Evolutionary conservation across 2,113 vertebrate genomes (phyloP).

Genomic region (Chloroceryle aenea): DNA sequence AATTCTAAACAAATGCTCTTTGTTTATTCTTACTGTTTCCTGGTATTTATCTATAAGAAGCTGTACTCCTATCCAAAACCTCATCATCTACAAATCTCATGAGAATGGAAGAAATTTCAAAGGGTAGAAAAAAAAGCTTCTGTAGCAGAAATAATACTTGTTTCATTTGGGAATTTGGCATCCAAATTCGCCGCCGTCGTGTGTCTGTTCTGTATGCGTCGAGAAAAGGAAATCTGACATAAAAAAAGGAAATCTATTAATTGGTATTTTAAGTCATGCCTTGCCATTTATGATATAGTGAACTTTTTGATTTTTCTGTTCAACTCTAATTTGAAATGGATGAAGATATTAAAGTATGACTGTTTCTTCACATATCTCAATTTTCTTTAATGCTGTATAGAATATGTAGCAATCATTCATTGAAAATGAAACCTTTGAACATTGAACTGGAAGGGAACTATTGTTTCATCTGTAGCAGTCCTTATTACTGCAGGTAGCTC

Average conservation of each 20-base stretch:
- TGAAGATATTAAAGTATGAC: not conserved
- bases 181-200: not conserved
- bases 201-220: not conserved
- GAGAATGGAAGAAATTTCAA: not conserved
- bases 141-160: not conserved
- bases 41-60: not conserved
- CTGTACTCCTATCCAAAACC: not conserved
- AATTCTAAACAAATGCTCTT: constrained; percentile 31
- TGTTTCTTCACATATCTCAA: not conserved
- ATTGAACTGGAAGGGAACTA: not conserved
- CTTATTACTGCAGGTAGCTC: not conserved
- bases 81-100: not conserved
- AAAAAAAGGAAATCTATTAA: not conserved
- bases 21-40: not conserved
- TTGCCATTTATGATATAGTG: not conserved
- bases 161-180: not conserved
- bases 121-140: not conserved
- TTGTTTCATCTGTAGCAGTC: not conserved
- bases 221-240: not conserved
- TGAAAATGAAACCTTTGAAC: not conserved
- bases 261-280: not conserved
- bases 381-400: not conserved
- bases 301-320: not conserved
- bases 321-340: not conserved
- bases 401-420: not conserved